These are phyloP conservation scores for Acipenser oxyrinchus DNA, from an alignment of 2,797 vertebrate genomes.

Conservation along the genomic window DNA sequence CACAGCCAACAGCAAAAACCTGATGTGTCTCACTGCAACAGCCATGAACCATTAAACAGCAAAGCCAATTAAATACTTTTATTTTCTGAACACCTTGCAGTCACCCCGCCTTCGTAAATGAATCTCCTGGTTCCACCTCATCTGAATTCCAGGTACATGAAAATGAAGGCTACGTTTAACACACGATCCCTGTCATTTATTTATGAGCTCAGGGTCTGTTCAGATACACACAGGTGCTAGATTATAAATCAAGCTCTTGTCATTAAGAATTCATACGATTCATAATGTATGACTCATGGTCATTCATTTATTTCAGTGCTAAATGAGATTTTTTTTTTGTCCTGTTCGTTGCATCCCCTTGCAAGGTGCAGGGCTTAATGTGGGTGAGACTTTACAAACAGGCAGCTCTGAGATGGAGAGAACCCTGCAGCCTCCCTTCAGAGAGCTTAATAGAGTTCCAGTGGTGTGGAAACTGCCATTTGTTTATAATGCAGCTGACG, in stretches of 20 bases:
- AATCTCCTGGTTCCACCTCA: constrained; percentile 26
- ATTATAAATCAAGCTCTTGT: constrained; percentile 81
- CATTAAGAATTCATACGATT: constrained; percentile 89
- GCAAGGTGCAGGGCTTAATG: constrained; percentile 27
- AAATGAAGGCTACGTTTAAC: constrained; percentile 72
- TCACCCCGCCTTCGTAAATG: neutral
- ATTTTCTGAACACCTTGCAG: no score
- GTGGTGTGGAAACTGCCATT: no score
- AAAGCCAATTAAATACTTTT: no score
- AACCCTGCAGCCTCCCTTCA: neutral
- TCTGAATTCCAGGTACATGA: constrained; percentile 48
- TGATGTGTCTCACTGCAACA: no score
- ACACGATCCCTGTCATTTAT: constrained; percentile 76
- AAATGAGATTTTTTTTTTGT: constrained; percentile 57
- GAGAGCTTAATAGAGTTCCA: no score
- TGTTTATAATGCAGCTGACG: no score
- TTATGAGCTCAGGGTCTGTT: constrained; percentile 75
- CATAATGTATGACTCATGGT: constrained; percentile 74
- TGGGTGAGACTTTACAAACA: neutral
- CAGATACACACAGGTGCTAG: constrained; percentile 54
- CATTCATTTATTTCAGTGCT: constrained; percentile 87
- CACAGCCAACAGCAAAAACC: no score
- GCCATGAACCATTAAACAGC: no score
- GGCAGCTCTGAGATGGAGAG: neutral
- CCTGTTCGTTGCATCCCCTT: constrained; percentile 43